Percentiles rank a stretch among this genome's conserved stretches.
Conservation (phyloP, 2,113 vertebrate species). For the Melanocharis versteri region DNA sequence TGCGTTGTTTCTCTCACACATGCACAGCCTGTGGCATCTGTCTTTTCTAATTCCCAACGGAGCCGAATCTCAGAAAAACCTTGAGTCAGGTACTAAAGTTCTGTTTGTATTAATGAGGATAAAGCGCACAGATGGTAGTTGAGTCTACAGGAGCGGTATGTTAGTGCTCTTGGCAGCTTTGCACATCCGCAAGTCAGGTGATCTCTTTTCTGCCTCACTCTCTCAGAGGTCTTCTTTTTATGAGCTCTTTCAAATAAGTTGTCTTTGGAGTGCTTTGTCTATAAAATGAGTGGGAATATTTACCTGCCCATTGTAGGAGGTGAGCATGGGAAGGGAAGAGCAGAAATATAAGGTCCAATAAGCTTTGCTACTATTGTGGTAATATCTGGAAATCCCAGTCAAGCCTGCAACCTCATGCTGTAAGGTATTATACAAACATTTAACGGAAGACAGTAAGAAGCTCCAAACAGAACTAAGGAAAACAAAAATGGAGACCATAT, state of each 20-base stretch:
- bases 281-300: not conserved
- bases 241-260: not conserved
- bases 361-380: not conserved
- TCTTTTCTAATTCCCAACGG: not conserved
- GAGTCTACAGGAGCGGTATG: not conserved
- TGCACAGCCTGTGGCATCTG: not conserved
- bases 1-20: fast-evolving
- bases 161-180: not conserved
- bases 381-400: not conserved
- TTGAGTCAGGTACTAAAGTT: not conserved
- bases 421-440: not conserved
- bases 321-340: not conserved
- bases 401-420: not conserved
- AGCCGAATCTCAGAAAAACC: not conserved
- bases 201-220: not conserved
- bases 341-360: not conserved
- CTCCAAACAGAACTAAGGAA: not conserved
- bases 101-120: not conserved
- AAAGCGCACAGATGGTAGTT: not conserved
- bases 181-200: not conserved
- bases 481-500: not conserved
- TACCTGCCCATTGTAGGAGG: not conserved
- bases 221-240: not conserved
- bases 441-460: not conserved
- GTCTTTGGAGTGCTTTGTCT: not conserved